phyloP scores from a whole-genome alignment of 2,797 vertebrate genomes.

The Agapornis canus region DNA sequence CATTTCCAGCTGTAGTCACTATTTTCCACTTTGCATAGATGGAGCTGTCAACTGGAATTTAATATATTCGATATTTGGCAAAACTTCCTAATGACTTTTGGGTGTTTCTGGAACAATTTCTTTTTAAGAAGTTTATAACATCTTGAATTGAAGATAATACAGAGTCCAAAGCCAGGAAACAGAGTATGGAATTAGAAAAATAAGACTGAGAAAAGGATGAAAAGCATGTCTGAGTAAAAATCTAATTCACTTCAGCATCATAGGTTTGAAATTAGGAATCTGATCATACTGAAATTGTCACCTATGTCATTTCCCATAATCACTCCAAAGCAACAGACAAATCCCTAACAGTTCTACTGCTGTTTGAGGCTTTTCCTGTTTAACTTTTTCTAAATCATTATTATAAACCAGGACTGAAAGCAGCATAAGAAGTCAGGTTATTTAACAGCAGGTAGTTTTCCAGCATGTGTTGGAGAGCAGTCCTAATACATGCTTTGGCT shows the following conservation, averaged over 20 bases:
- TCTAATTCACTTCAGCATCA: background rate
- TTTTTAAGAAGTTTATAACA: background rate
- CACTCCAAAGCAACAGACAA: background rate
- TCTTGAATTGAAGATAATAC: background rate
- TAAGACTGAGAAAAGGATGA: background rate
- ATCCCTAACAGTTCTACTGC: background rate
- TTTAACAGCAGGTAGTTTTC: background rate
- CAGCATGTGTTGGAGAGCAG: background rate
- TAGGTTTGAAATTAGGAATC: background rate
- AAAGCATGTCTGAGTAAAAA: background rate
- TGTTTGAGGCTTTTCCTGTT: accelerated
- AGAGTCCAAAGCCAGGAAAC: background rate
- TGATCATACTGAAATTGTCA: background rate
- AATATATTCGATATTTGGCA: background rate
- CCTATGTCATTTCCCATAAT: background rate
- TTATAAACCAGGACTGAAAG: background rate
- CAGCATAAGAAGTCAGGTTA: background rate
- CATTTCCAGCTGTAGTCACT: background rate
- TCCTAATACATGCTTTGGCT: accelerated
- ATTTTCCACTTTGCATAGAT: background rate
- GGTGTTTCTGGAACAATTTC: background rate
- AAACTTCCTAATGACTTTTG: background rate
- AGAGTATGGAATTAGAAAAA: background rate
- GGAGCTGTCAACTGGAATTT: background rate
- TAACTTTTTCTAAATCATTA: background rate